Conservation (phyloP, 1,140 invertebrate species). For the Habropoda laboriosa region DNA sequence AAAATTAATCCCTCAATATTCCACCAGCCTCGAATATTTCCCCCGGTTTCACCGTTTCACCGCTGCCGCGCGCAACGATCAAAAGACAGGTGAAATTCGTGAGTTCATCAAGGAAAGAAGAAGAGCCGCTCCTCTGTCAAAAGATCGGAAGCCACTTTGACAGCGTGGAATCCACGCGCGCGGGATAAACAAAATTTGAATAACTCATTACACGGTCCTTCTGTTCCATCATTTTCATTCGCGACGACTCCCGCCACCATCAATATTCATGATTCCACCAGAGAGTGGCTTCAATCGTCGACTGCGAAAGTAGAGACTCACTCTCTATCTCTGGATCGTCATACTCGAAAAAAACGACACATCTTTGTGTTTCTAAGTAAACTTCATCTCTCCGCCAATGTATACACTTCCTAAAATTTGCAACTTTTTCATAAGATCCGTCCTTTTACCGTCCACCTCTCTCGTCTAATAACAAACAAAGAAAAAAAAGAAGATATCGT, state of each 20-base stretch:
- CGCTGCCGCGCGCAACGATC: too few relatives aligned
- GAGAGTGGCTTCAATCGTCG: not conserved
- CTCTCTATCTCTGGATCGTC: not conserved
- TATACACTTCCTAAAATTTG: not conserved
- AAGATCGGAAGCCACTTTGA: not conserved
- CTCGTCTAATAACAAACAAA: too few relatives aligned
- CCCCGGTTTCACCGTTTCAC: too few relatives aligned
- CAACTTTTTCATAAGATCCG: not conserved
- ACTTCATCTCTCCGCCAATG: not conserved
- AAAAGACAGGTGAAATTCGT: too few relatives aligned
- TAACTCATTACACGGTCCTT: constrained; percentile 18
- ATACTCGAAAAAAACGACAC: not conserved
- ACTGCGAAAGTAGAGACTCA: too few relatives aligned
- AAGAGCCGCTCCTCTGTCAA: too few relatives aligned
- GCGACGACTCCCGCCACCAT: not conserved
- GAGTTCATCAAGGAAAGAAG: too few relatives aligned
- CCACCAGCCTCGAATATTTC: too few relatives aligned
- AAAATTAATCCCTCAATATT: too few relatives aligned
- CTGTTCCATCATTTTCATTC: constrained; percentile 18
- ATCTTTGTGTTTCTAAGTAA: not conserved
- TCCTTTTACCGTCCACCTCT: not conserved
- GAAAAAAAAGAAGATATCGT: too few relatives aligned
- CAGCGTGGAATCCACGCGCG: not conserved
- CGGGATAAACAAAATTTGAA: constrained; percentile 20
- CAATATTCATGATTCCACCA: constrained; percentile 25